A percentile compares a stretch with the other conserved stretches of the same genome.
Evolutionary conservation across 2,113 vertebrate species (phyloP).

Genomic region (Halichoerus grypus): DNA sequence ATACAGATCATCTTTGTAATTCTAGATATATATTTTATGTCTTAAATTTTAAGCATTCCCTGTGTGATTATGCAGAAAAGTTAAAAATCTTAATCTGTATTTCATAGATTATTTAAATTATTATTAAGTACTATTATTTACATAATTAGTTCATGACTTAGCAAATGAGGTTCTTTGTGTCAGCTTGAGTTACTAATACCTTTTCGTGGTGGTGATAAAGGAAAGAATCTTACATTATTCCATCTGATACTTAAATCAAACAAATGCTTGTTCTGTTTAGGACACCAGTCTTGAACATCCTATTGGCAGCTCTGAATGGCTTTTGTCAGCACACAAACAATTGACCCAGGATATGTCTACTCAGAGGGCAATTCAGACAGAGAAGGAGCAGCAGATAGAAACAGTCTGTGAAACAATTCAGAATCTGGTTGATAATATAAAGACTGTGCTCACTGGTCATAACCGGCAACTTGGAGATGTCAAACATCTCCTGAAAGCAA

Average conservation of each 20-base stretch:
- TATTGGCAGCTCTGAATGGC: constrained; percentile 97
- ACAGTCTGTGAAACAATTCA: constrained; percentile 95
- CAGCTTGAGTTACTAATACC: neutral
- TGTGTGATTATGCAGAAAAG: constrained; percentile 16
- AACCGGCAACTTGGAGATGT: constrained; percentile 97
- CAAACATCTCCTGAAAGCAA: constrained; percentile 97
- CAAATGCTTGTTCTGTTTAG: constrained; percentile 85
- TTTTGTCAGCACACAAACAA: constrained; percentile 94
- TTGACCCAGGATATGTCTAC: constrained; percentile 94
- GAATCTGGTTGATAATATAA: constrained; percentile 96
- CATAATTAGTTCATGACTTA: neutral
- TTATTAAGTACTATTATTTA: neutral
- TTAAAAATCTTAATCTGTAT: constrained; percentile 1
- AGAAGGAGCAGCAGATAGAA: constrained; percentile 96
- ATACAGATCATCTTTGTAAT: neutral
- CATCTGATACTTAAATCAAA: constrained; percentile 47
- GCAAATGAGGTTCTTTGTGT: neutral
- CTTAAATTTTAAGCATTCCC: constrained; percentile 6
- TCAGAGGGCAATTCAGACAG: constrained; percentile 92
- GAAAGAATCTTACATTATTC: constrained; percentile 25
- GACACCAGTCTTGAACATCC: constrained; percentile 92
- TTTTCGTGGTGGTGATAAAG: neutral
- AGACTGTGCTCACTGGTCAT: constrained; percentile 96
- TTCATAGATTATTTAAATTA: neutral
- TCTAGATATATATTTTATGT: neutral